phyloP scores from a whole-genome alignment of 2,888 invertebrate genomes.

The Sclerodermus sp. region DNA sequence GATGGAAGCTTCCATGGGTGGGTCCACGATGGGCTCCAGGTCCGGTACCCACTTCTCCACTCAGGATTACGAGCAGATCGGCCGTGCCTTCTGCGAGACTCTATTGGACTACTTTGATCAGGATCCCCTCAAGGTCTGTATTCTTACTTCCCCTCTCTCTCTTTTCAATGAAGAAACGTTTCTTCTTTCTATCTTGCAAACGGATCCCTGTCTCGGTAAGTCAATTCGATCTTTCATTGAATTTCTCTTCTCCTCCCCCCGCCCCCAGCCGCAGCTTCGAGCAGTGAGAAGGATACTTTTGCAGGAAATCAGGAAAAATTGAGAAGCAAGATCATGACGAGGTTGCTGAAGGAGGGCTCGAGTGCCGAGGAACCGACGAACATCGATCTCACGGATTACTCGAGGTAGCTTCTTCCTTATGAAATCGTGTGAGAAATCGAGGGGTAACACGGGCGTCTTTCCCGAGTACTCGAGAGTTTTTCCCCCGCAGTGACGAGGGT shows the following conservation, averaged over 20 bases:
- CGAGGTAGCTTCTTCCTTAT: slow-evolving; percentile 65
- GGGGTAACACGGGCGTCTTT: not conserved
- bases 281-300: too few species aligned
- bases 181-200: too few species aligned
- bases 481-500: slow-evolving; percentile 71
- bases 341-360: slow-evolving; percentile 79
- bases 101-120: slow-evolving; percentile 88
- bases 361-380: slow-evolving; percentile 88
- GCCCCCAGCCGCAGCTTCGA: too few species aligned
- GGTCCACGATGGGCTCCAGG: slow-evolving; percentile 80
- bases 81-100: slow-evolving; percentile 90
- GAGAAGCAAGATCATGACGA: slow-evolving; percentile 77
- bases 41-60: slow-evolving; percentile 83
- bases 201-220: too few species aligned
- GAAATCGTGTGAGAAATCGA: not conserved
- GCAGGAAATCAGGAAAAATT: slow-evolving; percentile 71
- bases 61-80: slow-evolving; percentile 78
- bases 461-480: not conserved
- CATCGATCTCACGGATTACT: slow-evolving; percentile 83
- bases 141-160: too few species aligned
- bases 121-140: slow-evolving; percentile 80
- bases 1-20: slow-evolving; percentile 93
- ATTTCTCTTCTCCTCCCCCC: too few species aligned
- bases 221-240: too few species aligned
- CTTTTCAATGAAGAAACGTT: too few species aligned